Base-by-base conservation (phyloP, 2,888 invertebrate genomes). In the Dryadula phaetusa region DNA sequence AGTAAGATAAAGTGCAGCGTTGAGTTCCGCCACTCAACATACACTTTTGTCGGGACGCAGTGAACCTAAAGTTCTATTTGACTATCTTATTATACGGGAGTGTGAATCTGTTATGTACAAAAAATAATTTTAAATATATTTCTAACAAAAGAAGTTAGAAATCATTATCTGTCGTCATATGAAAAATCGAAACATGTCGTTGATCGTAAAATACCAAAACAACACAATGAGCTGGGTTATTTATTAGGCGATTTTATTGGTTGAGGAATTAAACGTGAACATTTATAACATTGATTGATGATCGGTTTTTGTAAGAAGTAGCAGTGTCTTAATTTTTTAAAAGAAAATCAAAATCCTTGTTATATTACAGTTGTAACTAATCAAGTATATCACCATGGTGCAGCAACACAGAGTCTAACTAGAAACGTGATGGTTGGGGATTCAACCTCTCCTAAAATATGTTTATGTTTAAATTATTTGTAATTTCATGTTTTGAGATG, bases 281-380 rank as follows among this genome's bases (percentile, higher is more conserved):
- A 81, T 83, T 81, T 80, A 85, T 80, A 84, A 85, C 77, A 73
- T 74, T 82, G 85, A 85, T 74, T 81, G 84, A 85, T 79, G 75
- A 76, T 28, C 40, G 18, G 14, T 22, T 56, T 8, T 8, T n/a
- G 37, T 37, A 22, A 56, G n/a, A 37, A 56, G 10, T 22, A 54
- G 37, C 37, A 37, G 20, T 22, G 3, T 32, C 32, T 32, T 32
- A 32, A 32, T 32, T 32, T 32, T 7, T 32, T 32, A 8, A 8
- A 7, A 7, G 32, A 1, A 32, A 28, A 6, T n/a, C n/a, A 40
- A 40, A 40, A n/a, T 40, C 40, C n/a, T n/a, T 3, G 40, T 40
- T 16, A 1, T 42, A 0, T 2, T 2, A 44, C 16, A 2, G 1
- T 6, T 18, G 6, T 46, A 18, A 18, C n/a, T 18, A 18, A 2